phyloP scores from a whole-genome alignment of 2,113 vertebrate species.

The Hiodon alosoides region DNA sequence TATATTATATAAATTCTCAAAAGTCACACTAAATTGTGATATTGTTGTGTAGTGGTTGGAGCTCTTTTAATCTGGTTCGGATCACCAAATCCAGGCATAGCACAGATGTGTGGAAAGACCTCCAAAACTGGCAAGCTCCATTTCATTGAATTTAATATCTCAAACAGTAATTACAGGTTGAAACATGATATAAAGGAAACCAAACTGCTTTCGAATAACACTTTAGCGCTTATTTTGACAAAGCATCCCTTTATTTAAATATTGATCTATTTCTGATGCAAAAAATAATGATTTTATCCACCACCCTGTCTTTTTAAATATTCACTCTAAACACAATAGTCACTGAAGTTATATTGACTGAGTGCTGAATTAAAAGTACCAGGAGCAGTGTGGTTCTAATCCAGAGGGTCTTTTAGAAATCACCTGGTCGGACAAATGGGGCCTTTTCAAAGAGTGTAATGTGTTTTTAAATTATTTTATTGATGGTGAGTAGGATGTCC shows the following conservation, averaged over 20 bases:
- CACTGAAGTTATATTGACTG: slow-evolving; percentile 66
- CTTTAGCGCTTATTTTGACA: slow-evolving; percentile 8
- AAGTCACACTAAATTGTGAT: too few species aligned
- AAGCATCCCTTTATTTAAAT: slow-evolving; percentile 9
- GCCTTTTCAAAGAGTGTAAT: slow-evolving; percentile 93
- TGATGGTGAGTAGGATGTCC: slow-evolving; percentile 84
- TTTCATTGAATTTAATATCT: slow-evolving; percentile 9
- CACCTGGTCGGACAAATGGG: slow-evolving; percentile 97
- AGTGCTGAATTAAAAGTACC: slow-evolving; percentile 69
- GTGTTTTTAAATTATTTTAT: slow-evolving; percentile 98
- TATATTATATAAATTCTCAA: too few species aligned
- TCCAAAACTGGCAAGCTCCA: background rate
- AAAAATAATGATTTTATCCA: slow-evolving; percentile 23
- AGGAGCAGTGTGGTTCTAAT: slow-evolving; percentile 72
- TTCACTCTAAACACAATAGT: slow-evolving; percentile 58
- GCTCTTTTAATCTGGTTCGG: too few species aligned
- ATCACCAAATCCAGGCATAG: background rate
- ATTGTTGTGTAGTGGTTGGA: too few species aligned
- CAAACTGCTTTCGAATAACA: background rate
- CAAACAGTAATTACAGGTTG: slow-evolving; percentile 16
- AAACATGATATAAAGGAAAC: background rate
- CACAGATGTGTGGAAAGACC: background rate
- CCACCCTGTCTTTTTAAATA: slow-evolving; percentile 53
- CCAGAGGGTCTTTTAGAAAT: slow-evolving; percentile 93
- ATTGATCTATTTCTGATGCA: slow-evolving; percentile 34